Percentiles rank a stretch among this genome's conserved stretches.
Evolutionary conservation across 64 coral and sea anemone genomes (phyloP).

Genomic region (Hydrozoanthus tunicans): DNA sequence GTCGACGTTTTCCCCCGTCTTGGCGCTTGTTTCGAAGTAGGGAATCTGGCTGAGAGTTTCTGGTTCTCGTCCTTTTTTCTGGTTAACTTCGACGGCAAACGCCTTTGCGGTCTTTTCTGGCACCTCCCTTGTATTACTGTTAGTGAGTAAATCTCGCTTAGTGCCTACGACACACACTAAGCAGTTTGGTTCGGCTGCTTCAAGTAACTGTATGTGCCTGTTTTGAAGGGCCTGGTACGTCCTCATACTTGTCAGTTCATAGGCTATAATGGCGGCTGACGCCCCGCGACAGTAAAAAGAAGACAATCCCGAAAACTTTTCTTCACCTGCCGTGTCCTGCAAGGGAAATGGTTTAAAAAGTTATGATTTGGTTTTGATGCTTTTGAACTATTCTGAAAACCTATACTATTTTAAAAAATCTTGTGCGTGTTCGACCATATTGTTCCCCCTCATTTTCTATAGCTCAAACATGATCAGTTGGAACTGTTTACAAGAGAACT

Average conservation of each 20-base stretch:
- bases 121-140: slow-evolving; percentile 40
- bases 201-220: slow-evolving; percentile 81
- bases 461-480: no score
- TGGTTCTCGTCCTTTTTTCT: slow-evolving; percentile 55
- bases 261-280: slow-evolving; percentile 90
- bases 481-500: no score
- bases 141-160: slow-evolving; percentile 82
- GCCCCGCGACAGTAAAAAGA: slow-evolving; percentile 99
- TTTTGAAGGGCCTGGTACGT: slow-evolving; percentile 70
- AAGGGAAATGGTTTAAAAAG: neutral
- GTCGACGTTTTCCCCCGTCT: slow-evolving; percentile 91
- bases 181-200: slow-evolving; percentile 86
- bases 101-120: slow-evolving; percentile 53
- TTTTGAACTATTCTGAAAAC: no score
- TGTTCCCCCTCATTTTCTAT: no score
- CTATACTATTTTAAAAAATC: no score
- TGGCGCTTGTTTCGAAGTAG: slow-evolving; percentile 95
- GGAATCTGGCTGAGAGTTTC: slow-evolving; percentile 59
- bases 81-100: slow-evolving; percentile 73
- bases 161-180: slow-evolving; percentile 82
- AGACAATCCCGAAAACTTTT: slow-evolving; percentile 90
- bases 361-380: no score
- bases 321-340: slow-evolving; percentile 97
- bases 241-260: slow-evolving; percentile 70
- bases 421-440: no score